phyloP scores from a whole-genome alignment of 2,888 invertebrate genomes.

The Stenolophus ochropezus region DNA sequence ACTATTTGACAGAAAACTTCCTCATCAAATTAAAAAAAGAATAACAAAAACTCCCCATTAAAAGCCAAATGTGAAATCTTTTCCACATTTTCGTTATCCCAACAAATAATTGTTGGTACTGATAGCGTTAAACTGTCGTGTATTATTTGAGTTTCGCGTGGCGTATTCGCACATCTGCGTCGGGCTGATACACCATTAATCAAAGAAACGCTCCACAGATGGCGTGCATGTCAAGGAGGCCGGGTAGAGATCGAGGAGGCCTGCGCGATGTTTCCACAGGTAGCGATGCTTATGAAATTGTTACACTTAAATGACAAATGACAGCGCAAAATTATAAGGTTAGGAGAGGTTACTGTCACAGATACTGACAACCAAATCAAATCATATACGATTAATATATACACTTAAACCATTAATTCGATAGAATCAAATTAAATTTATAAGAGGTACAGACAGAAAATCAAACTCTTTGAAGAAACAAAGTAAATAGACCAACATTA shows the following conservation, averaged over 20 bases:
- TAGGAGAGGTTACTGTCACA: no score
- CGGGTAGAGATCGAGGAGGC: not conserved
- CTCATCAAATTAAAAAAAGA: not conserved
- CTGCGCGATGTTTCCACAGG: slow-evolving; percentile 14
- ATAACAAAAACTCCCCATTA: not conserved
- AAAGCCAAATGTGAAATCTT: not conserved
- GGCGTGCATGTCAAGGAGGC: slow-evolving; percentile 8
- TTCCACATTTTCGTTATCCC: not conserved
- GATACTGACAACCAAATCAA: no score
- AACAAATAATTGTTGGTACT: slow-evolving; percentile 24
- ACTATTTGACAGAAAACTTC: not conserved
- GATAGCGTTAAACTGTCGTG: slow-evolving; percentile 32
- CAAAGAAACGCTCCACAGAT: slow-evolving; percentile 39
- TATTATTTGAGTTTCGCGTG: slow-evolving; percentile 10
- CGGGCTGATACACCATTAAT: slow-evolving; percentile 46
- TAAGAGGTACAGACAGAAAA: no score
- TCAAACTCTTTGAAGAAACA: no score
- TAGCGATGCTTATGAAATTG: no score
- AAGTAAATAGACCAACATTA: no score
- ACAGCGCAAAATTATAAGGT: no score
- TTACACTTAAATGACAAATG: no score
- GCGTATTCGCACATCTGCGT: slow-evolving; percentile 32
- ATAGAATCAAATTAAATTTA: no score
- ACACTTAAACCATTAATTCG: no score
- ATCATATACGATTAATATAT: no score